Base-by-base conservation (phyloP, 2,888 invertebrate genomes). In the Podotricha telesiphe region DNA sequence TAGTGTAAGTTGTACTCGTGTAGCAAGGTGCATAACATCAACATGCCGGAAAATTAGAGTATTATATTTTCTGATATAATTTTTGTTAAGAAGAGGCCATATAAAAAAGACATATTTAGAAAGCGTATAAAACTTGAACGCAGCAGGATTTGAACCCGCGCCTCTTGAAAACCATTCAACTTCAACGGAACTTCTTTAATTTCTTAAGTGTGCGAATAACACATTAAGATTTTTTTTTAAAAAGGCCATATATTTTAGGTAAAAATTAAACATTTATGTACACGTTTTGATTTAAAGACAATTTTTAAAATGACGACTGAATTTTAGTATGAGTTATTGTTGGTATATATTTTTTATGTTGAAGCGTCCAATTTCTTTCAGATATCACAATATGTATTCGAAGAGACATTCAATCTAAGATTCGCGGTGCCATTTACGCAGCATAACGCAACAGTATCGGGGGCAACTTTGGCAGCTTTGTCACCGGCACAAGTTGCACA, bases 341-440 rank as follows among this genome's bases (percentile, higher is more conserved):
- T 53, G 22, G 20, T 50, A 22, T 20, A 0, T 50, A 20, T 13
- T 11, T 4, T 8, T 2, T 13, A 37, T 56, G 5, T 20, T 42
- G 42, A 59, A 0, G n/a, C 15, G 34, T n/a, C 0, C 7, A 51
- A 37, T 22, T 56, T 19, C 15, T 37, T 58, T 17, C 19, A 72
- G 71, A 72, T 96, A 82, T 96, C 97, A 37, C 98, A 98, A 86
- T 98, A 98, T 87, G 96, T 98, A 77, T 99, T 99, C 86, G 98
- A 99, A 84, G 97, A 97, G 89, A 98, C 97, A 17, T 99, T 99
- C 85, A 97, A 97, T 86, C 94, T 98, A 81, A 94, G 97, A 72
- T 98, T 98, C 87, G 96, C 96, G 72, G 96, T 97, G 79, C 96
- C 97, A 64, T 98, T 98, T 87, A 96, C 97, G 79, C 99, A 99